Evolutionary conservation across 2,888 invertebrate genomes (phyloP), one percentile per base, ranked within the genome.

Genomic region (Lycaena phlaeas): DNA sequence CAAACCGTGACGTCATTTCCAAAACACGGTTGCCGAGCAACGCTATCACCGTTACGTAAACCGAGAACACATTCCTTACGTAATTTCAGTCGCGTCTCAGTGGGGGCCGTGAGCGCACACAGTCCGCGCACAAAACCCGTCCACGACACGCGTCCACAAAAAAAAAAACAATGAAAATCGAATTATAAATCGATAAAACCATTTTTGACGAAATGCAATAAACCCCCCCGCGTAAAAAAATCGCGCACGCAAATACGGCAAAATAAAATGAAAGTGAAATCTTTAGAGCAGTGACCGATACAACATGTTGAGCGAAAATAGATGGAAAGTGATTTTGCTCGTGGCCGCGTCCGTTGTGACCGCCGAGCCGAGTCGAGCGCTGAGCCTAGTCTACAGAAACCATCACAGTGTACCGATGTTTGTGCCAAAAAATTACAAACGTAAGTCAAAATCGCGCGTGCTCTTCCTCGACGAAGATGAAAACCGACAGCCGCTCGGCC

Each of bases 251-350:
- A 38, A 45, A 41, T 18, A 18, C 34, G 18, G 18, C 10, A 7
- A 50, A 49, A 57, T 59, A 70, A 65, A 67, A 81, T 81, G 82
- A 82, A 81, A 82, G 82, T 82, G 81, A 73, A 71, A 68, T 52
- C 59, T 12, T 42, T 57, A 54, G 77, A 64, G 58, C 78, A 78
- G 61, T 79, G 81, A 79, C 78, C 81, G 76, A 53, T 25, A 36
- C 69, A 82, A 75, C 64, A 85, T 85, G 85, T 73, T 71, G 18
- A 68, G 73, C 66, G 76, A 70, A 66, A 73, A 76, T 64, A 67
- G 64, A 64, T 85, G 82, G 85, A 85, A 84, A 82, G 81, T 85
- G 57, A 56, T 82, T 55, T 54, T 85, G 54, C 60, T 84, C 39
- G 65, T 74, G 36, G 68, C 63, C 41, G 70, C 72, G 57, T 63